Base-by-base conservation (phyloP, 2,888 invertebrate species). In the Eulithis testata region DNA sequence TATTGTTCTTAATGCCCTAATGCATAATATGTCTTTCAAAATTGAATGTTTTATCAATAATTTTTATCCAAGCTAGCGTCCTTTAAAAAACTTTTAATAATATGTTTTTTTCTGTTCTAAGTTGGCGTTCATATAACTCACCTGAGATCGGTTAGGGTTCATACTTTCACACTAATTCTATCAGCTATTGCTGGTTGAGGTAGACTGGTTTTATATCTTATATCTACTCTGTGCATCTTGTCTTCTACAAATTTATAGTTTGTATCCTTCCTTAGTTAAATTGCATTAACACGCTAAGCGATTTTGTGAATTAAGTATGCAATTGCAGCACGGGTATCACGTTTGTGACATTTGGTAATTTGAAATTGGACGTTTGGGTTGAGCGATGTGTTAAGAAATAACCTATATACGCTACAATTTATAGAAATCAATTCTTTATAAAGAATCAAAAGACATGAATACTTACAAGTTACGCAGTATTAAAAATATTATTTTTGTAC, bases 291-390 rank as follows among this genome's bases (percentile, higher is more conserved):
- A 59, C 59, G 65, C 37, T 51, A 54, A 59, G 59, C 62, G 54
- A 58, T 62, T 65, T 65, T 63, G 64, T 53, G 54, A 58, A 68
- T 60, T 63, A 61, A 54, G 55, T 63, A 60, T 45, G 45, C 65
- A 52, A 65, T 67, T 67, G 65, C 65, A 54, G 65, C 53, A 61
- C 51, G 52, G 55, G 55, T 63, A 68, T 67, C 72, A 70, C 73
- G 73, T 61, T 69, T 71, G 70, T 69, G 71, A 69, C 71, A 73
- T 71, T 69, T 70, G 52, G 40, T 60, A 51, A 60, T 64, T 64
- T 60, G 54, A 57, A 60, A 63, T 49, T 40, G 12, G 47, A 60
- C 50, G 11, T 47, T 59, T 37, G 9, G 40, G 11, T 58, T 53
- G 8, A 47, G 49, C 21, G 50, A 40, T 58, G 36, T 63, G 40